Base-by-base conservation (phyloP, 2,888 invertebrate genomes). In the Sacculina carcini region DNA sequence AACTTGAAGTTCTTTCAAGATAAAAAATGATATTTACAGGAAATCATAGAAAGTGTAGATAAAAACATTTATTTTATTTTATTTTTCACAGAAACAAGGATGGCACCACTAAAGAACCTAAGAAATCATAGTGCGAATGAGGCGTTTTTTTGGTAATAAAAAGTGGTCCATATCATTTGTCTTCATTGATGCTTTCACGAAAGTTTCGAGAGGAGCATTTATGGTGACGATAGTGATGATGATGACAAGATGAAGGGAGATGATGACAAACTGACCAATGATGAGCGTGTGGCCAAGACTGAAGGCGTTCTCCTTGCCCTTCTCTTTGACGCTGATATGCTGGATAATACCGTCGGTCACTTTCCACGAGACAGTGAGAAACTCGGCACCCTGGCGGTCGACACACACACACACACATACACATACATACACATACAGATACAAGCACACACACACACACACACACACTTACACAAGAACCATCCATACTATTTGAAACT, bases 341-440 rank as follows among this genome's bases (percentile, higher is more conserved):
- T 94, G 92, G 62, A 84, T 84, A 58, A 98, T 81, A 24, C 79
- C 79, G 48, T 92, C 85, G 0, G 84, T 75, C 2, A 98, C 90
- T 67, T 99, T 99, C 98, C 98, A 99, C 0, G 96, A 96, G 2
- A 92, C 87, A 0, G 96, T 96, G 56, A 99, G 68, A 66, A 92
- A 92, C 65, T 96, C 87, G 0, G 80, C 75, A 39, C 90, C 92
- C 74, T 72, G 51, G 1, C 58, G 58, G n/a, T n/a, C n/a, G n/a
- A n/a, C n/a, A n/a, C n/a, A n/a, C 24, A 24, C 26, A 23, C n/a
- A n/a, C 32, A 40, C 12, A 21, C 38, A 10, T n/a, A n/a, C 12
- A 16, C 2, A 2, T 16, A 36, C 6, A 7, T 16, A n/a, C 36
- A 16, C 12, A 3, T 6, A 6, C 36, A 36, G 36, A n/a, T 36